phyloP scores from a whole-genome alignment of 2,888 invertebrate genomes.

The Papilio gigon region DNA sequence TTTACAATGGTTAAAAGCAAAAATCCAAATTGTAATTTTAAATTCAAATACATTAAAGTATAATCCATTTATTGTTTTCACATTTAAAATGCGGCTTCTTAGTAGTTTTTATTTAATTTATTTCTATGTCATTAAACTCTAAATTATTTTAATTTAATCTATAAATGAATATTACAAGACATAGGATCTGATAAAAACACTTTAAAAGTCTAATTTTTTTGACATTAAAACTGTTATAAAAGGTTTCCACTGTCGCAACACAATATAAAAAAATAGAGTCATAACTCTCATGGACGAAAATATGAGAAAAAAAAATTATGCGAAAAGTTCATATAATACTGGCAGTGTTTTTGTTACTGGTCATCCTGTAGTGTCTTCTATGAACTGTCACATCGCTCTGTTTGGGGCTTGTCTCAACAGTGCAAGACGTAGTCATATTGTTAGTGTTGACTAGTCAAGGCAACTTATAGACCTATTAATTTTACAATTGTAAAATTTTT shows the following conservation, averaged over 20 bases:
- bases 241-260: background rate
- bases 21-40: background rate
- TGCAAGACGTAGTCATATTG: too few relatives aligned
- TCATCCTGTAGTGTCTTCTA: too few relatives aligned
- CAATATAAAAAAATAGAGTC: too few relatives aligned
- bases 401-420: too few relatives aligned
- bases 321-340: too few relatives aligned
- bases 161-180: constrained; percentile 23
- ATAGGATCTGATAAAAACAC: constrained; percentile 6
- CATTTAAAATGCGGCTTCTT: constrained; percentile 2
- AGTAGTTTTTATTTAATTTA: constrained; percentile 22
- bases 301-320: too few relatives aligned
- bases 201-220: background rate
- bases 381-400: too few relatives aligned
- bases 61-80: constrained; percentile 13
- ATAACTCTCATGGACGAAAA: background rate
- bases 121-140: constrained; percentile 26
- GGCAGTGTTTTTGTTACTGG: too few relatives aligned
- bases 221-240: background rate
- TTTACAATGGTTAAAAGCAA: too few relatives aligned
- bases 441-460: background rate
- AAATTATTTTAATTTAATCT: constrained; percentile 30
- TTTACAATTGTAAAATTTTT: background rate
- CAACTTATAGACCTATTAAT: background rate
- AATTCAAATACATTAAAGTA: constrained; percentile 1